Evolutionary conservation across 2,888 invertebrate species (phyloP).

Genomic region (Caenorhabditis imperialis): DNA sequence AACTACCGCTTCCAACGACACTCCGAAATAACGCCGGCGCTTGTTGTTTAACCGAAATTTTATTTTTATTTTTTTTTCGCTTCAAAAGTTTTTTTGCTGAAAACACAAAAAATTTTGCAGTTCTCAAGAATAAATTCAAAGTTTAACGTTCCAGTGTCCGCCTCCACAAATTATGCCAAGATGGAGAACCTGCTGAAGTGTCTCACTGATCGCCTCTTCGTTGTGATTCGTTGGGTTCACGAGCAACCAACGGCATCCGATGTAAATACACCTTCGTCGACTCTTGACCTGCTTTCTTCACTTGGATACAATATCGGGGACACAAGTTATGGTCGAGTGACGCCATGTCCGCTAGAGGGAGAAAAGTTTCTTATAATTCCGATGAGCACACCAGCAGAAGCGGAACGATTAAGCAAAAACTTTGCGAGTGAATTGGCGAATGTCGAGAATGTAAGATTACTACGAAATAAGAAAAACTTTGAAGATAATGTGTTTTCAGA

Average conservation of each 20-base stretch:
- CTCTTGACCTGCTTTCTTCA: too few species aligned
- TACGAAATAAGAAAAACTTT: not conserved
- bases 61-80: not conserved
- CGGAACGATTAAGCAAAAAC: too few species aligned
- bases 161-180: too few species aligned
- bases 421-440: too few species aligned
- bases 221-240: conserved; percentile 23
- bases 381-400: conserved; percentile 17
- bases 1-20: conserved; percentile 3
- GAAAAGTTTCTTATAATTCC: conserved; percentile 22
- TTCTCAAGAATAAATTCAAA: not conserved
- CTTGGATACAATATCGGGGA: conserved; percentile 12
- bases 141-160: too few species aligned
- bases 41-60: conserved; percentile 3
- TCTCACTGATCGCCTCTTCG: conserved; percentile 10
- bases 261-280: too few species aligned
- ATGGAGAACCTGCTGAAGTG: too few species aligned
- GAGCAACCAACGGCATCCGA: too few species aligned
- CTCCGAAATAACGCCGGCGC: conserved; percentile 16
- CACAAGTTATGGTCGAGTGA: conserved; percentile 12
- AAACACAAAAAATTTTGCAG: not conserved
- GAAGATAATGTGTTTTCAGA: too few species aligned
- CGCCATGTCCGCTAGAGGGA: conserved; percentile 1
- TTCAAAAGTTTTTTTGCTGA: too few species aligned
- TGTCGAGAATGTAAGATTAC: too few species aligned